Evolutionary conservation across 2,888 invertebrate species (phyloP).

Genomic region (Nematopogon swammerdamellus): DNA sequence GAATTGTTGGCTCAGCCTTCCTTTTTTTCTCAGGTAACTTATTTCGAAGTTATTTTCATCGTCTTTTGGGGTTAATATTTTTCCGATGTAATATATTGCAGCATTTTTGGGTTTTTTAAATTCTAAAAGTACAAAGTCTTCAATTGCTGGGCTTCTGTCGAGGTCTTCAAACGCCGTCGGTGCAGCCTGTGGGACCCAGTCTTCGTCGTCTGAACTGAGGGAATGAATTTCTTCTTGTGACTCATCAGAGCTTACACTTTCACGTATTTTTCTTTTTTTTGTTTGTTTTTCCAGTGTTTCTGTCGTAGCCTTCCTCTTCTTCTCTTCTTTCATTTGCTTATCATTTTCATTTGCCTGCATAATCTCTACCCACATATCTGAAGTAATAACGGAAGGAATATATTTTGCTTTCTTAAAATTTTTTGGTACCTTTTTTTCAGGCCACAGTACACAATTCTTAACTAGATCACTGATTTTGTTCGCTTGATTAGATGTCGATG

Average conservation of each 20-base stretch:
- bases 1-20: slow-evolving; percentile 1
- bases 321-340: slow-evolving; percentile 3
- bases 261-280: slow-evolving; percentile 1
- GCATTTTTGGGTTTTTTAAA: slow-evolving; percentile 4
- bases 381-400: slow-evolving; percentile 6
- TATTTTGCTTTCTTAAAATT: slow-evolving; percentile 1
- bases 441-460: slow-evolving; percentile 2
- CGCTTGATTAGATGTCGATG: not conserved
- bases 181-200: slow-evolving; percentile 3
- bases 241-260: slow-evolving; percentile 1
- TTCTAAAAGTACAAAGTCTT: slow-evolving; percentile 5
- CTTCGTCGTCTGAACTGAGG: not conserved
- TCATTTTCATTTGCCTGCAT: slow-evolving; percentile 6
- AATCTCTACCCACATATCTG: slow-evolving; percentile 5
- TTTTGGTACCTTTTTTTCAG: slow-evolving; percentile 5
- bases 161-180: slow-evolving; percentile 2
- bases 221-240: slow-evolving; percentile 2
- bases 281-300: not conserved
- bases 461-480: slow-evolving; percentile 1
- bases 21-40: slow-evolving; percentile 5
- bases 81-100: slow-evolving; percentile 3
- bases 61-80: slow-evolving; percentile 3
- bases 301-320: slow-evolving; percentile 1
- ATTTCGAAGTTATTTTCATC: slow-evolving; percentile 2
- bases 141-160: slow-evolving; percentile 2